Percentiles rank a stretch among this genome's conserved stretches.
Conservation (phyloP, 2,113 vertebrate species). For the Aphyosemion australe region DNA sequence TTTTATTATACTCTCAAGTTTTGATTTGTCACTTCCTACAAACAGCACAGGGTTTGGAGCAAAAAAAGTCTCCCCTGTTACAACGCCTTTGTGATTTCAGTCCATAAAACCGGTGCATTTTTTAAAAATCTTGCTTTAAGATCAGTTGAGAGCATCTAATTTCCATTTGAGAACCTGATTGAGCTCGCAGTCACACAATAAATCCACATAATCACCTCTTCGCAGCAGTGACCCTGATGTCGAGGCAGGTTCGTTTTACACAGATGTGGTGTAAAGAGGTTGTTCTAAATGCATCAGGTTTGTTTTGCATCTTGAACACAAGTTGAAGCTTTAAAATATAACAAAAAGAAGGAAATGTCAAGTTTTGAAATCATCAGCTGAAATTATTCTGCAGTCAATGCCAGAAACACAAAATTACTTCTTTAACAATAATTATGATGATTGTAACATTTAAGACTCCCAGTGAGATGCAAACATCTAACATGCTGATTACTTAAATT, state of each 20-base stretch:
- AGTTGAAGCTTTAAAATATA: no score
- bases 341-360: constrained; percentile 16
- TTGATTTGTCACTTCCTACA: constrained; percentile 30
- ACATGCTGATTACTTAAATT: background rate
- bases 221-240: constrained; percentile 44
- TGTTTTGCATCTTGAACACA: constrained; percentile 38
- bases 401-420: background rate
- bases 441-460: constrained; percentile 11
- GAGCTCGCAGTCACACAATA: constrained; percentile 21
- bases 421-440: background rate
- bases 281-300: constrained; percentile 13
- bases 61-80: background rate
- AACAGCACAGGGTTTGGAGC: background rate
- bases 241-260: constrained; percentile 19
- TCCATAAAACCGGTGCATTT: constrained; percentile 28
- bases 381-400: constrained; percentile 25
- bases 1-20: constrained; percentile 5
- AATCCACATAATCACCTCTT: constrained; percentile 36
- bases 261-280: background rate
- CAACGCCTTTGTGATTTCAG: constrained; percentile 14
- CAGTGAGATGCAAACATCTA: background rate
- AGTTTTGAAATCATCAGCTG: constrained; percentile 17
- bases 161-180: constrained; percentile 35
- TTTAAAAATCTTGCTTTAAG: constrained; percentile 43
- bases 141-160: constrained; percentile 40